These are phyloP conservation scores for Bilobella aurantiaca DNA, from an alignment of 1,140 invertebrate genomes.

Conservation along the genomic window DNA sequence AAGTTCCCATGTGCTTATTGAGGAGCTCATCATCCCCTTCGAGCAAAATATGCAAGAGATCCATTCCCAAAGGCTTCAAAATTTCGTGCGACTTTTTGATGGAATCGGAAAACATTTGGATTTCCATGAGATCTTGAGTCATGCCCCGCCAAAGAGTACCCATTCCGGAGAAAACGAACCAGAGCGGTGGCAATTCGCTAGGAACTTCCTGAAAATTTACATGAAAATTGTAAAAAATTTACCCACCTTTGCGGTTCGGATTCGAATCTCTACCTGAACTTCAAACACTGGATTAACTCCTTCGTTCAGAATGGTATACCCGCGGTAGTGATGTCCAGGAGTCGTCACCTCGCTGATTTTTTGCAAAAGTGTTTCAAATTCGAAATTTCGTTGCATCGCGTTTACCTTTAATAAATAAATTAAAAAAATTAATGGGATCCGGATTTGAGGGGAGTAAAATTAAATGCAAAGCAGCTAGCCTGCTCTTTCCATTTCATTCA, in stretches of 20 bases:
- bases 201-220: constrained; percentile 29
- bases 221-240: background rate
- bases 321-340: constrained; percentile 43
- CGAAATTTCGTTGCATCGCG: constrained; percentile 26
- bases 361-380: constrained; percentile 37
- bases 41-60: constrained; percentile 47
- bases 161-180: constrained; percentile 85
- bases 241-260: background rate
- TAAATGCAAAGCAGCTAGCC: too few species aligned
- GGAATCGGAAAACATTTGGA: constrained; percentile 46
- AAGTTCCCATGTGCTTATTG: constrained; percentile 37
- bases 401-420: constrained; percentile 2
- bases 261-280: background rate
- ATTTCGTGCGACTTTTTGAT: constrained; percentile 40
- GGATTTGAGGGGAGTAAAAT: background rate
- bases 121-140: constrained; percentile 51
- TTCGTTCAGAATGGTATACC: constrained; percentile 43
- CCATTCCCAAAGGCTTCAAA: constrained; percentile 40
- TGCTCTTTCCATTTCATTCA: too few species aligned
- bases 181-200: constrained; percentile 45
- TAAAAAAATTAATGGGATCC: background rate
- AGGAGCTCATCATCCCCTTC: constrained; percentile 43
- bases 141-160: constrained; percentile 79
- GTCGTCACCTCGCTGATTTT: constrained; percentile 38
- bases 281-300: constrained; percentile 2